Base-by-base conservation (phyloP, 92 coral and sea anemone genomes). In the Diadumene lineata region DNA sequence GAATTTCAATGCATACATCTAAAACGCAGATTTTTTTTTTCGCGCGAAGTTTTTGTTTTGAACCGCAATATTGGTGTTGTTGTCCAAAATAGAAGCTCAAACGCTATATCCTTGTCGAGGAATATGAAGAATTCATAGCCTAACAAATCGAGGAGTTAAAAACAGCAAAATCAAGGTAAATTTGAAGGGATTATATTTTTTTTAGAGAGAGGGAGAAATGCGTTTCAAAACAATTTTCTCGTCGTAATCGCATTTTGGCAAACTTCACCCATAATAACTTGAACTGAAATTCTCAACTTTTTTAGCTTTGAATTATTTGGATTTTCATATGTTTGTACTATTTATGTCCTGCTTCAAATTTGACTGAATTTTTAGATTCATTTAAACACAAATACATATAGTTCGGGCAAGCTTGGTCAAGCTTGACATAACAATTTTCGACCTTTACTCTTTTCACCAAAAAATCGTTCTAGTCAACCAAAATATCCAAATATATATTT, bases 11-110 rank as follows among this genome's bases (percentile, higher is more conserved):
- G 83, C 53, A 68, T 61, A 69, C 75, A 64, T 78, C 24, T 15
- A 3, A 86, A 68, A 87, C 92, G 96, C 92, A 90, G 92, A 81
- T 77, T 72, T 72, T 84, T 80, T 84, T 85, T 90, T 90, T 87
- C 79, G 92, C 92, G 90, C 90, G 96, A 87, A 90, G 81, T 77
- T 86, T 86, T 82, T 89, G 85, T 82, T 81, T 78, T 74, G 74
- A 80, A 72, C 62, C 30, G 32, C 43, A 16, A 4, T 24, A 31
- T 28, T 22, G 26, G 32, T 55, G 82, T 73, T 60, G 87, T 50
- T 51, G 53, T 65, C 76, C n/a, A 63, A 74, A 65, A 33, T 55
- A 78, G 82, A 71, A 69, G 68, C 46, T 23, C 65, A 31, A 62
- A 25, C 62, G 71, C 77, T 48, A 17, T 25, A 19, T 33, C 50